Conservation (phyloP, 2,888 invertebrate species). For the Sussaba pulchella region DNA sequence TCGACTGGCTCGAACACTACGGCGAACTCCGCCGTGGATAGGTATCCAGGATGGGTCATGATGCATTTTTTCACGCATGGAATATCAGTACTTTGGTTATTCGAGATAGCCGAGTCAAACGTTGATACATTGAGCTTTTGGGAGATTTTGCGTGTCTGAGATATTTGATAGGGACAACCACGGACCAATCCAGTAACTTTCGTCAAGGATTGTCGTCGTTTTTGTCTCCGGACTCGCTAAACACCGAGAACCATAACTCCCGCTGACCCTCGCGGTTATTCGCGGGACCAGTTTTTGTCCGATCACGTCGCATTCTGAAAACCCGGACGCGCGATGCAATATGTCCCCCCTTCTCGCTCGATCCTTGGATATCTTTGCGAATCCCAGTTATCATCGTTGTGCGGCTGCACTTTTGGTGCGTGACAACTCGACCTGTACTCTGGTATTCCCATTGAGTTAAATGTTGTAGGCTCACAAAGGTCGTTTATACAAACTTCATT, state of each 20-base stretch:
- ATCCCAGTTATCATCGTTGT: conserved; percentile 7
- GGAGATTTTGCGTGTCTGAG: conserved; percentile 35
- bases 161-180: conserved; percentile 31
- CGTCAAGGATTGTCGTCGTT: conserved; percentile 48
- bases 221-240: conserved; percentile 24
- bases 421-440: neutral
- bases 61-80: neutral
- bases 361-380: neutral
- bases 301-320: conserved; percentile 32
- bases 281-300: conserved; percentile 41
- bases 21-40: too few species aligned
- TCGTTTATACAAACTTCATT: neutral
- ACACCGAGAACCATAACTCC: conserved; percentile 23
- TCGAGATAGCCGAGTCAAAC: too few species aligned
- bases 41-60: too few species aligned
- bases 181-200: conserved; percentile 50
- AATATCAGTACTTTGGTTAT: too few species aligned
- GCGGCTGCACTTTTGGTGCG: neutral
- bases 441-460: conserved; percentile 23
- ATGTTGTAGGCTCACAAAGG: neutral
- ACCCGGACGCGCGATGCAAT: conserved; percentile 27
- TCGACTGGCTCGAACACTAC: too few species aligned
- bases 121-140: neutral
- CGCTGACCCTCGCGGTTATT: conserved; percentile 31
- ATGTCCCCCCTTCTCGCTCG: conserved; percentile 25